phyloP scores from a whole-genome alignment of 92 coral and sea anemone species.

The Heteractis magnifica region DNA sequence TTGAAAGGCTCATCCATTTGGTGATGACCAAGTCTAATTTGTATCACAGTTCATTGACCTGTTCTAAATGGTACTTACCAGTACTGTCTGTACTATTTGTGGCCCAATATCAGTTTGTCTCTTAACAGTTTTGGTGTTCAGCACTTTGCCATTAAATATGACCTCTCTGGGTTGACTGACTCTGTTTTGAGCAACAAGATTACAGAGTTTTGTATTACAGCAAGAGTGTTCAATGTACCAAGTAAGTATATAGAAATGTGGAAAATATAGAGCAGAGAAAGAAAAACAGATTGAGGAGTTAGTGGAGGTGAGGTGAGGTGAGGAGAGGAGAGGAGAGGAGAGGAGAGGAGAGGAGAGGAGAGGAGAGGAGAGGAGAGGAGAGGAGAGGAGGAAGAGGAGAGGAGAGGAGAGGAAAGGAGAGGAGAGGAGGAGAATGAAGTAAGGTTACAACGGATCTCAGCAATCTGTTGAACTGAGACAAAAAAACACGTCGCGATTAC shows the following conservation, averaged over 20 bases:
- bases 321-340: background rate
- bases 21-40: too few relatives aligned
- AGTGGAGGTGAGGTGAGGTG: background rate
- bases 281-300: too few relatives aligned
- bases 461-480: too few relatives aligned
- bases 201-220: background rate
- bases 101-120: constrained; percentile 43
- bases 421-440: background rate
- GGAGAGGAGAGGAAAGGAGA: background rate
- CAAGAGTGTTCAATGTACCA: background rate
- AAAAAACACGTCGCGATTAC: too few relatives aligned
- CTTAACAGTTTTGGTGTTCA: constrained; percentile 19
- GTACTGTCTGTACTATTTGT: constrained; percentile 16
- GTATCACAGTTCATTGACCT: too few relatives aligned
- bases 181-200: constrained; percentile 10
- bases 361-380: background rate
- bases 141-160: constrained; percentile 52
- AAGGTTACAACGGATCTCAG: background rate
- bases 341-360: background rate
- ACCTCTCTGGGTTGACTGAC: constrained; percentile 66
- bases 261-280: too few relatives aligned
- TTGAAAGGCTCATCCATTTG: too few relatives aligned
- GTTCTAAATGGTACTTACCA: constrained; percentile 19
- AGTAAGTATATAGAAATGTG: background rate
- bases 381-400: background rate